A percentile compares a stretch with the other conserved stretches of the same genome.
Evolutionary conservation across 2,888 invertebrate genomes (phyloP).

Genomic region (Coelopa pilipes): DNA sequence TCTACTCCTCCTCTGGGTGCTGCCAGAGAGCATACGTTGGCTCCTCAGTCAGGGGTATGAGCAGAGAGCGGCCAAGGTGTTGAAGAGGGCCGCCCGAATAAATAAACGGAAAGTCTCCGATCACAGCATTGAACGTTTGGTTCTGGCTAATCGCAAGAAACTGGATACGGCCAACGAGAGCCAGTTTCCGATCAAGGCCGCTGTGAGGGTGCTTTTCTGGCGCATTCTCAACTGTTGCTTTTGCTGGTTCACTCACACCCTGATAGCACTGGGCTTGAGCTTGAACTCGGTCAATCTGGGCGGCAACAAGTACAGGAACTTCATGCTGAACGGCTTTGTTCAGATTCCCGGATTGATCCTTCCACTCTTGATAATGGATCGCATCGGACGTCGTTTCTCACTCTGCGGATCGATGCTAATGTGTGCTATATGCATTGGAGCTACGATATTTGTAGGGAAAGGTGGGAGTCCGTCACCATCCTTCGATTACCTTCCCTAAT

Average conservation of each 20-base stretch:
- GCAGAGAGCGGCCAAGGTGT: conserved; percentile 70
- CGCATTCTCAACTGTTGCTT: conserved; percentile 73
- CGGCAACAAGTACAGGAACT: conserved; percentile 82
- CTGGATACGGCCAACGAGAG: conserved; percentile 52
- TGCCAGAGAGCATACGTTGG: conserved; percentile 83
- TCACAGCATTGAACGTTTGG: conserved; percentile 49
- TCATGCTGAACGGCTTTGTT: conserved; percentile 70
- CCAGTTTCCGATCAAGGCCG: conserved; percentile 54
- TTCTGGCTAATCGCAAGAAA: conserved; percentile 51
- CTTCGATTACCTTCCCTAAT: not conserved
- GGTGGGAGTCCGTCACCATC: conserved; percentile 44
- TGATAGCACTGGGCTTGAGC: conserved; percentile 83
- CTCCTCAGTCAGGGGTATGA: conserved; percentile 73
- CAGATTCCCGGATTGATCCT: conserved; percentile 80
- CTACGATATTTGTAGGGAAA: conserved; percentile 55
- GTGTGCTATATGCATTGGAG: conserved; percentile 68
- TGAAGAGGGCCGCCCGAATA: conserved; percentile 72
- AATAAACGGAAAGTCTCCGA: conserved; percentile 65
- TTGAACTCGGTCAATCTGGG: conserved; percentile 79
- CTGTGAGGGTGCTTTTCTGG: conserved; percentile 52
- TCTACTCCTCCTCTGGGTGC: conserved; percentile 74
- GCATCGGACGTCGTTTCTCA: conserved; percentile 73
- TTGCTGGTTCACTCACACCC: conserved; percentile 82
- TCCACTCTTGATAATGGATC: conserved; percentile 74
- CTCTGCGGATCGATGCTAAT: conserved; percentile 73